A percentile compares a stretch with the other conserved stretches of the same genome.
Evolutionary conservation across 2,888 invertebrate species (phyloP).

Genomic region (Nomada ferruginata): DNA sequence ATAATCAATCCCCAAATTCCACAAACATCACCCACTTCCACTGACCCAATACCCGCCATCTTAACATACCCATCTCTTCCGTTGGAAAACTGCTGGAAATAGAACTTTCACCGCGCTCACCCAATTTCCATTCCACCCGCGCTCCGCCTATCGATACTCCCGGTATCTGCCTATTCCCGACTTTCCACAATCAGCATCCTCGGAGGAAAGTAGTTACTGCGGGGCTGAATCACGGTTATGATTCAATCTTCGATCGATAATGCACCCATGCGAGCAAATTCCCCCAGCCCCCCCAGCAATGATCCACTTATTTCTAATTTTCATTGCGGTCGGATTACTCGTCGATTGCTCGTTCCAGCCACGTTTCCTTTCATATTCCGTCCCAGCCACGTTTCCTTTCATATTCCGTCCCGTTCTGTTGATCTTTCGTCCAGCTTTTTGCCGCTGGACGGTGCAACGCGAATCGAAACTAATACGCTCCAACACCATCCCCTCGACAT

Average conservation of each 20-base stretch:
- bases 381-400: slow-evolving; percentile 17
- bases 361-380: slow-evolving; percentile 28
- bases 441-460: background rate
- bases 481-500: slow-evolving; percentile 19
- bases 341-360: background rate
- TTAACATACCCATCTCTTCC: background rate
- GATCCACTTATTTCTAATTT: slow-evolving; percentile 24
- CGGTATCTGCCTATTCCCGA: background rate
- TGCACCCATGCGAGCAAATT: background rate
- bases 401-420: slow-evolving; percentile 13
- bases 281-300: background rate
- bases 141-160: background rate
- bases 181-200: background rate
- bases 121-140: background rate
- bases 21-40: slow-evolving; percentile 9
- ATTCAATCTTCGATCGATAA: background rate
- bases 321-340: slow-evolving; percentile 14
- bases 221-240: background rate
- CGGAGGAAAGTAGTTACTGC: background rate
- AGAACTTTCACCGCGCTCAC: background rate
- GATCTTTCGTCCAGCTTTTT: slow-evolving; percentile 11
- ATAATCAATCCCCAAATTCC: slow-evolving; percentile 12
- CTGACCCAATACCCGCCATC: no score
- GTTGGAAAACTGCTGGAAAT: slow-evolving; percentile 1
- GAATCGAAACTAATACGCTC: slow-evolving; percentile 10